Evolutionary conservation across 1,140 invertebrate genomes (phyloP).

Genomic region (Sinonovacula constricta): DNA sequence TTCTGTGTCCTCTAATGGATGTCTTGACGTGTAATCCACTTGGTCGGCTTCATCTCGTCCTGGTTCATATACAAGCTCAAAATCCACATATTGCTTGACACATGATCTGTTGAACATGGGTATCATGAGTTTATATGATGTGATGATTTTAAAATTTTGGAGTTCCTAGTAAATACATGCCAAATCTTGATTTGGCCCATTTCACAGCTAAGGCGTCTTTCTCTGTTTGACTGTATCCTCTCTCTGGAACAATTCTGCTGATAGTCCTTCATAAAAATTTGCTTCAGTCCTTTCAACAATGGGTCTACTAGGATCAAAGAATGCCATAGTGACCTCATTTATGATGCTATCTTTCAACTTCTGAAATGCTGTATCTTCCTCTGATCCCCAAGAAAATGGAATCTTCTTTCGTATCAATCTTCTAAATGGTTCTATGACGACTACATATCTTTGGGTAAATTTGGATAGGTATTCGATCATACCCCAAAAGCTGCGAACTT

Average conservation of each 20-base stretch:
- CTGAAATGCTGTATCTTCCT: slow-evolving; percentile 55
- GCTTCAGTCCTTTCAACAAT: slow-evolving; percentile 77
- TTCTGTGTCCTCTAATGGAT: slow-evolving; percentile 16
- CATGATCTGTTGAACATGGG: slow-evolving; percentile 29
- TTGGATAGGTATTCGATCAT: slow-evolving; percentile 31
- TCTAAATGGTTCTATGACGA: slow-evolving; percentile 33
- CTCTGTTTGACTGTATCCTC: slow-evolving; percentile 77
- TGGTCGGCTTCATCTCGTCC: slow-evolving; percentile 53
- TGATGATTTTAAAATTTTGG: slow-evolving; percentile 51
- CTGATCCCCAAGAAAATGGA: slow-evolving; percentile 40
- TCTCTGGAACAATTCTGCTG: slow-evolving; percentile 75
- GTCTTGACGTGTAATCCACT: slow-evolving; percentile 56
- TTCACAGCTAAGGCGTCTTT: slow-evolving; percentile 70
- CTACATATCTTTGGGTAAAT: slow-evolving; percentile 38
- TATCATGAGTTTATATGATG: slow-evolving; percentile 28
- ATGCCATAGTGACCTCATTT: slow-evolving; percentile 40
- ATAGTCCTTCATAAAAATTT: slow-evolving; percentile 77
- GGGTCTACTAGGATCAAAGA: slow-evolving; percentile 47
- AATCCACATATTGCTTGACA: slow-evolving; percentile 30
- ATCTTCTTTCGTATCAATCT: slow-evolving; percentile 29
- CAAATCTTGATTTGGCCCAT: slow-evolving; percentile 56
- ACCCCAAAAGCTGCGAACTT: slow-evolving; percentile 34
- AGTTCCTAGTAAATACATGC: slow-evolving; percentile 52
- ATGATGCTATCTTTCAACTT: slow-evolving; percentile 52
- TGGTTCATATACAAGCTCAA: slow-evolving; percentile 30